Evolutionary conservation across 2,888 invertebrate genomes (phyloP).

Genomic region (Cosmia pyralina): DNA sequence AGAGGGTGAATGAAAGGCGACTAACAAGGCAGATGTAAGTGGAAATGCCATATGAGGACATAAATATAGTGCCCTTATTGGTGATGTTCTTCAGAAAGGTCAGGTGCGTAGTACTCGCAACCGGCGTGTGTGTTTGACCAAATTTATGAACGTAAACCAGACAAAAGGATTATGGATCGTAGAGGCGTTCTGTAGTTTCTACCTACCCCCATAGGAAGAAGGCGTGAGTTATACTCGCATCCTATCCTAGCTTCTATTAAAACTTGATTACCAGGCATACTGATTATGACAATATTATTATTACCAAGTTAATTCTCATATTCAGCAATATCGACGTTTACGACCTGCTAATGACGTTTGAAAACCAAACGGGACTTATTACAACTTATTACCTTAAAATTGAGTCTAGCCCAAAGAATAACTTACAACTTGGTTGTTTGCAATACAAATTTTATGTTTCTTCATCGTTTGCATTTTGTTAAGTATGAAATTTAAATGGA

Average conservation of each 20-base stretch:
- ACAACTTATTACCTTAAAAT: conserved; percentile 24
- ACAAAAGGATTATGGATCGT: background rate
- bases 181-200: background rate
- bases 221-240: background rate
- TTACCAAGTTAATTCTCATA: background rate
- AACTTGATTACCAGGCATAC: background rate
- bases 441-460: conserved; percentile 46
- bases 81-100: no score
- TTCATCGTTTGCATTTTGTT: conserved; percentile 52
- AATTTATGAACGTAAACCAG: no score
- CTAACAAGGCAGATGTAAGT: no score
- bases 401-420: conserved; percentile 30
- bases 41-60: no score
- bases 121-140: no score
- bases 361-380: conserved; percentile 44
- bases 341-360: conserved; percentile 17
- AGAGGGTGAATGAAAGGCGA: no score
- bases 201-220: background rate
- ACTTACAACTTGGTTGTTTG: conserved; percentile 33
- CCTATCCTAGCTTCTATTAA: background rate
- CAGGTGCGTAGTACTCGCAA: no score
- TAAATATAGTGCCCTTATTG: no score
- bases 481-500: conserved; percentile 50
- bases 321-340: background rate
- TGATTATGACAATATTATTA: background rate